Evolutionary conservation across 1,140 invertebrate genomes (phyloP).

Genomic region (Pseudomyrmex flavicornis): DNA sequence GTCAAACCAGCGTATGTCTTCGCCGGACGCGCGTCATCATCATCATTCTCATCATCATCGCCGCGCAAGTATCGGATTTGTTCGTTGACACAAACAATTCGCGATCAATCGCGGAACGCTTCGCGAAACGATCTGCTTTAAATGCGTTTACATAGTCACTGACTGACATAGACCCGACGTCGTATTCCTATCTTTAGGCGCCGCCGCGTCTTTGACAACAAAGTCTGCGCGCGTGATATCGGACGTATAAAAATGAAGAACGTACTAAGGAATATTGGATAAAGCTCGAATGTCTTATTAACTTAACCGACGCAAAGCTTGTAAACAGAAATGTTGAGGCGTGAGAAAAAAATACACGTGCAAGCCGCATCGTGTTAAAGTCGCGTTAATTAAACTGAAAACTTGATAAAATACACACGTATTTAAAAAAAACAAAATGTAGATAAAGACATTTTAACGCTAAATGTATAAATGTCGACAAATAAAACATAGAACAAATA

Average conservation of each 20-base stretch:
- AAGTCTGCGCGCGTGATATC: neutral
- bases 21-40: conserved; percentile 6
- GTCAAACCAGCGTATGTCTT: conserved; percentile 31
- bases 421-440: neutral
- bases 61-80: conserved; percentile 13
- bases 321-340: neutral
- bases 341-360: neutral
- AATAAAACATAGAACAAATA: no score
- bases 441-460: neutral
- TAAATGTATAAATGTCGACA: no score
- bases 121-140: conserved; percentile 50
- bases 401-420: neutral
- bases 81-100: neutral
- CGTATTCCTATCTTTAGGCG: conserved; percentile 43
- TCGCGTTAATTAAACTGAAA: neutral
- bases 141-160: conserved; percentile 50
- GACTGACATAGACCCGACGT: conserved; percentile 52
- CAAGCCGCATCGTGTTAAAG: neutral
- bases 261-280: neutral
- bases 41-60: conserved; percentile 7
- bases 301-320: neutral
- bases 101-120: conserved; percentile 31
- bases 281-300: neutral
- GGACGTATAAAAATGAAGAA: neutral
- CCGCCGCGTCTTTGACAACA: conserved; percentile 34